These are phyloP conservation scores for Araneus ventricosus DNA, from an alignment of 1,140 invertebrate species.

Conservation along the genomic window DNA sequence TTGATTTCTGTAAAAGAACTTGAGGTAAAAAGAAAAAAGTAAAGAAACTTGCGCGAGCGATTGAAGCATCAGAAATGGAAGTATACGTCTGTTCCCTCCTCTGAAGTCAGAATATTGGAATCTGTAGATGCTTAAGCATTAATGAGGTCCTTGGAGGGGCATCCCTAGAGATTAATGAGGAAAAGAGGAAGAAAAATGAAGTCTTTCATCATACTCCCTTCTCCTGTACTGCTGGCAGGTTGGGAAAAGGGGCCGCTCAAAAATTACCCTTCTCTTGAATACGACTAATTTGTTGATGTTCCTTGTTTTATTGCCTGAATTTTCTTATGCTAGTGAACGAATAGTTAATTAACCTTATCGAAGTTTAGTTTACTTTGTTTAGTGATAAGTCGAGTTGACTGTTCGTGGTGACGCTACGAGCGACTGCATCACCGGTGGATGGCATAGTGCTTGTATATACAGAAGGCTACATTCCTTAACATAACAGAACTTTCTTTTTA, in stretches of 20 bases:
- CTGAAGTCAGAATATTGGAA: constrained; percentile 22
- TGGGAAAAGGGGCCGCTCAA: not conserved
- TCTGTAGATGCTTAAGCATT: constrained; percentile 63
- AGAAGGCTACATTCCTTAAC: too few relatives aligned
- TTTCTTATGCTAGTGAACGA: too few relatives aligned
- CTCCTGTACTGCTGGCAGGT: not conserved
- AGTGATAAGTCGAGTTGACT: too few relatives aligned
- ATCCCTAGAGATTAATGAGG: constrained; percentile 60
- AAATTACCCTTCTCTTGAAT: not conserved
- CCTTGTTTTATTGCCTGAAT: too few relatives aligned
- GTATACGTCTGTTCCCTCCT: not conserved
- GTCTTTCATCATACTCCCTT: constrained; percentile 52
- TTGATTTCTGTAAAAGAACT: not conserved
- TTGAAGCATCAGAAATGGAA: not conserved
- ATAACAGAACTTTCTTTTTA: too few relatives aligned
- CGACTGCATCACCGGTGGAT: too few relatives aligned
- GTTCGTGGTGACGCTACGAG: too few relatives aligned
- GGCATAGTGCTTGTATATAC: too few relatives aligned
- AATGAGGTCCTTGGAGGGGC: constrained; percentile 58
- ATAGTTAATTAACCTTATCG: too few relatives aligned
- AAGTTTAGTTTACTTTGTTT: too few relatives aligned
- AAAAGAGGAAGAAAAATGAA: constrained; percentile 58
- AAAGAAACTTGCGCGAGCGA: not conserved
- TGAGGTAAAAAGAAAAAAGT: not conserved
- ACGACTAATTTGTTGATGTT: too few relatives aligned